Evolutionary conservation across 2,797 vertebrate genomes (phyloP), one percentile per base, ranked within the genome.

Genomic region (Nyctibius grandis): DNA sequence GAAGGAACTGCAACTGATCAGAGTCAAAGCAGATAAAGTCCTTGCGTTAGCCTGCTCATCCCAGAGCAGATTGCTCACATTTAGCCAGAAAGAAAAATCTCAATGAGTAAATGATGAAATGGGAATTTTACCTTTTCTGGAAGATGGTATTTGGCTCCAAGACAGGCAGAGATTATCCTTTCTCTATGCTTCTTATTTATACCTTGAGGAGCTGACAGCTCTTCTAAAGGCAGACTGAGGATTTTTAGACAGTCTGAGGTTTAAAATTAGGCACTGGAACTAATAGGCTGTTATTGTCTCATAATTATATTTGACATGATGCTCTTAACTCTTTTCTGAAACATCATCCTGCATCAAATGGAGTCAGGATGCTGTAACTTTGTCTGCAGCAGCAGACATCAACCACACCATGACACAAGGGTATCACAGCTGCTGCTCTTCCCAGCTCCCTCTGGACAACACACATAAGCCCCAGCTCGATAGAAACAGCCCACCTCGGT

Each of bases 181-280:
- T 89, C 89, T 86, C 84, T 76, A 3, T 65, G 75, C 60, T 89
- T 48, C 85, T 91, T 93, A 88, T 95, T 95, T 91, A 91, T 92
- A 85, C 73, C 79, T 80, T 34, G 56, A 91, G 91, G 63, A 89
- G 60, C 73, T 96, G 95, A 94, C 91, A 95, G 81, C 85, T 89
- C 72, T 88, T 85, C 85, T 78, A 68, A 95, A 95, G 96, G 51
- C 84, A 94, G 93, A 73, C 64, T 44, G 70, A 92, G 26, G 15
- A 38, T 2, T 93, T 97, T 92, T 80, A 94, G 88, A 63, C 81
- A 92, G 88, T 88, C 88, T 93, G 91, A 83, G 91, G 88, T 96
- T 96, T 97, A 96, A 97, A 97, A 97, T 96, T 97, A 96, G 95
- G 87, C 95, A 89, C 89, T 94, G 93, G 91, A 97, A 96, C 96